Evolutionary conservation across 2,888 invertebrate genomes (phyloP).

Genomic region (Cataglyphis rosenhaueri): DNA sequence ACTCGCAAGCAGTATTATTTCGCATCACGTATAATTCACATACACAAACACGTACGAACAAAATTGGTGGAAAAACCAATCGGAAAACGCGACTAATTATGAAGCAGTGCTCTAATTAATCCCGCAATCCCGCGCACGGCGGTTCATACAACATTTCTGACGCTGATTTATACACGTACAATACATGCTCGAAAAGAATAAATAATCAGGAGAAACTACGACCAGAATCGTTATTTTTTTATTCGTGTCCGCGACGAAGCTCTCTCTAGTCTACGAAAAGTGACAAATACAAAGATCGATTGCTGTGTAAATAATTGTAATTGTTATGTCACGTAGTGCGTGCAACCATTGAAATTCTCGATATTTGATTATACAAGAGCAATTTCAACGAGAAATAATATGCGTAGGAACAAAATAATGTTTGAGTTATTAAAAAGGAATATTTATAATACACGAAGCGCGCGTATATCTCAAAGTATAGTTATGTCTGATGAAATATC

Average conservation of each 20-base stretch:
- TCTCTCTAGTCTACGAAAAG: background rate
- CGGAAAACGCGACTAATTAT: constrained; percentile 45
- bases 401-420: constrained; percentile 6
- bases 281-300: background rate
- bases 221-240: constrained; percentile 27
- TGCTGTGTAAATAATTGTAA: constrained; percentile 18
- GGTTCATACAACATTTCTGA: constrained; percentile 1
- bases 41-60: background rate
- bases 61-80: constrained; percentile 35
- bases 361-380: background rate
- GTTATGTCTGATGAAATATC: background rate
- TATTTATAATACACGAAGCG: background rate
- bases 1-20: background rate
- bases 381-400: constrained; percentile 2
- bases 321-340: background rate
- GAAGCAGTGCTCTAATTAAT: constrained; percentile 43
- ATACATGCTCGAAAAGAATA: constrained; percentile 25
- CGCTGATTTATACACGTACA: constrained; percentile 39
- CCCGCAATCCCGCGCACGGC: constrained; percentile 25
- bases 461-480: background rate
- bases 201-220: constrained; percentile 6
- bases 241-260: background rate
- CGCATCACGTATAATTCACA: background rate
- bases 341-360: constrained; percentile 5
- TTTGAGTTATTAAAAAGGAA: background rate